phyloP scores from a whole-genome alignment of 2,113 vertebrate species.

The Ptilorrhoa leucosticta region DNA sequence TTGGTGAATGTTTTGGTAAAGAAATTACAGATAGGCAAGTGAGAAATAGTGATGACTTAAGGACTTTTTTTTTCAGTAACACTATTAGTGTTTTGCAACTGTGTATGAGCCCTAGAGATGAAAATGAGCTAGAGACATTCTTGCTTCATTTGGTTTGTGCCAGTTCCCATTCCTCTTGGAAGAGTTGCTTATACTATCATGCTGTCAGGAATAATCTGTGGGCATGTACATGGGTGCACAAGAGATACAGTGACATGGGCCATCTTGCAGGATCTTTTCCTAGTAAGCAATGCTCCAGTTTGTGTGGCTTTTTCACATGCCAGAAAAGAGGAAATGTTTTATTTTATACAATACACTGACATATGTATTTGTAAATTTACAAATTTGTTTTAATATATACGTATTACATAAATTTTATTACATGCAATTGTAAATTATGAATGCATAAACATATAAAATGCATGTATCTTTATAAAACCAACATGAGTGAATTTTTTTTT shows the following conservation, averaged over 20 bases:
- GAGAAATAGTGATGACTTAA: not conserved
- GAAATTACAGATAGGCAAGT: not conserved
- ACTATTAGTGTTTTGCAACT: not conserved
- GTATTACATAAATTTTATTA: not conserved
- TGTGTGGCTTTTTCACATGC: not conserved
- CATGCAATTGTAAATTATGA: not conserved
- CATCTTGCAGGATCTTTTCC: not conserved
- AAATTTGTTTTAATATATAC: not conserved
- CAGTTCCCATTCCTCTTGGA: not conserved
- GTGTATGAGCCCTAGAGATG: not conserved
- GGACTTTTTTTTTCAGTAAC: not conserved
- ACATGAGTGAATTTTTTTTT: not conserved
- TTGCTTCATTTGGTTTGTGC: not conserved
- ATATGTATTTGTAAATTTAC: not conserved
- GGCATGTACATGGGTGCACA: rapidly evolving
- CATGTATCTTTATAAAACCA: not conserved
- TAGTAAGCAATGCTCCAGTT: not conserved
- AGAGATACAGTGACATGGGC: not conserved
- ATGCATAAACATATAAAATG: not conserved
- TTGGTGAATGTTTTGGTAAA: not conserved
- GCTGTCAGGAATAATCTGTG: not conserved
- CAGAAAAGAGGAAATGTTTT: not conserved
- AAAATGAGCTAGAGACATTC: not conserved
- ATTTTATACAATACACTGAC: not conserved
- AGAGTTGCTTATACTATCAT: not conserved